phyloP scores from a whole-genome alignment of 1,140 invertebrate species.

The Drosophila navojoa region DNA sequence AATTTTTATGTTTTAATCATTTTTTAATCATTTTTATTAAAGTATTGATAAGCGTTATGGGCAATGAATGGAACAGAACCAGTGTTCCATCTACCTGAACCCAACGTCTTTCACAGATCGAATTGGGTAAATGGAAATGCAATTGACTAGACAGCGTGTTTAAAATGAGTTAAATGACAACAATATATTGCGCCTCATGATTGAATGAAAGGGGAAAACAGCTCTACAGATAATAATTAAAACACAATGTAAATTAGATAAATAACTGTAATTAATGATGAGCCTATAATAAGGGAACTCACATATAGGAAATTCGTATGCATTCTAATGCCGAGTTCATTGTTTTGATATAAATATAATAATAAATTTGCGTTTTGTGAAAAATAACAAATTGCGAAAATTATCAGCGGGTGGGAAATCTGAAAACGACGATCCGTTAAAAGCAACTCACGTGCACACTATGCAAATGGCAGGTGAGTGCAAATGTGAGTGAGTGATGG shows the following conservation, averaged over 20 bases:
- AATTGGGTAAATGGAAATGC: not conserved
- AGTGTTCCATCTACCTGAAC: not conserved
- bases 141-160: not conserved
- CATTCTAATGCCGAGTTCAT: constrained; percentile 14
- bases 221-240: constrained; percentile 9
- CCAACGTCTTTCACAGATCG: not conserved
- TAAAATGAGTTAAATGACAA: not conserved
- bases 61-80: constrained; percentile 8
- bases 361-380: constrained; percentile 30
- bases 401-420: constrained; percentile 2
- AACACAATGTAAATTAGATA: constrained; percentile 12
- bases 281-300: constrained; percentile 13
- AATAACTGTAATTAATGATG: constrained; percentile 15
- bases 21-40: constrained; percentile 8
- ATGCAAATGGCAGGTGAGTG: constrained; percentile 54
- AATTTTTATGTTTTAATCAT: constrained; percentile 14
- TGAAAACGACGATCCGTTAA: constrained; percentile 17
- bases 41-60: constrained; percentile 13
- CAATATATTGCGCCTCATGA: not conserved
- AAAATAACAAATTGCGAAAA: constrained; percentile 24
- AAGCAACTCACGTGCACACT: constrained; percentile 52
- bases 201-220: not conserved
- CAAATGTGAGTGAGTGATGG: constrained; percentile 8
- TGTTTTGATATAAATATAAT: constrained; percentile 3
- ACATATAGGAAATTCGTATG: constrained; percentile 23